Evolutionary conservation across 2,113 vertebrate species (phyloP).

Genomic region (Peromyscus californicus): DNA sequence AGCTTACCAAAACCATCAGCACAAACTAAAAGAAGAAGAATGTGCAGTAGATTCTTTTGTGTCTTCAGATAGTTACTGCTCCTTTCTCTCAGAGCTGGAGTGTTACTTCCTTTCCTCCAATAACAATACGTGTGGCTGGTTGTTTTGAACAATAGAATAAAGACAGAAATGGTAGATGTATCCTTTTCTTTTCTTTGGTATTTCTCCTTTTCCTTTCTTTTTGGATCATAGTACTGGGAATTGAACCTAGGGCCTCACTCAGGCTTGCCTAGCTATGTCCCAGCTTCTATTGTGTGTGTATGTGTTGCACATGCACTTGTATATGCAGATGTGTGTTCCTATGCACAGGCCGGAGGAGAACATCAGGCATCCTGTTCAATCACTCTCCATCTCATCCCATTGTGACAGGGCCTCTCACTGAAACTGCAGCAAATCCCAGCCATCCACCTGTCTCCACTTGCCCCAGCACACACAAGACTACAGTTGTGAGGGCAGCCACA

Average conservation of each 20-base stretch:
- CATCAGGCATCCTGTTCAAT: background rate
- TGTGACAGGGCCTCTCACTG: background rate
- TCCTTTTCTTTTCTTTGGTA: no score
- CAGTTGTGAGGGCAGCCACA: background rate
- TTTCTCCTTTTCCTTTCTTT: background rate
- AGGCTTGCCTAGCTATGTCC: background rate
- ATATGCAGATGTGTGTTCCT: background rate
- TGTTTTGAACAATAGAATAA: background rate
- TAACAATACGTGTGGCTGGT: background rate
- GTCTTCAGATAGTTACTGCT: background rate
- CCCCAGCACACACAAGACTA: background rate
- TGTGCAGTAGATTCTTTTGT: background rate
- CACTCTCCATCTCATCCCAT: no score
- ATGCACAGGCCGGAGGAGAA: background rate
- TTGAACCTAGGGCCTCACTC: background rate
- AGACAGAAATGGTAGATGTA: constrained; percentile 15
- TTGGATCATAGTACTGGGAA: background rate
- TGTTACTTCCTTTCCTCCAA: background rate
- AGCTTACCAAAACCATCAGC: background rate
- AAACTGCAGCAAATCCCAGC: background rate
- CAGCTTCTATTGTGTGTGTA: background rate
- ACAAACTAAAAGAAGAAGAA: background rate
- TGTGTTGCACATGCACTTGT: background rate
- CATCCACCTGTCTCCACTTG: background rate
- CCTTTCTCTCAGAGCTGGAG: background rate